Percentiles rank a stretch among this genome's conserved stretches.
These are phyloP conservation scores for Gymnarchus niloticus DNA, from an alignment of 2,113 vertebrate species.

Conservation along the genomic window DNA sequence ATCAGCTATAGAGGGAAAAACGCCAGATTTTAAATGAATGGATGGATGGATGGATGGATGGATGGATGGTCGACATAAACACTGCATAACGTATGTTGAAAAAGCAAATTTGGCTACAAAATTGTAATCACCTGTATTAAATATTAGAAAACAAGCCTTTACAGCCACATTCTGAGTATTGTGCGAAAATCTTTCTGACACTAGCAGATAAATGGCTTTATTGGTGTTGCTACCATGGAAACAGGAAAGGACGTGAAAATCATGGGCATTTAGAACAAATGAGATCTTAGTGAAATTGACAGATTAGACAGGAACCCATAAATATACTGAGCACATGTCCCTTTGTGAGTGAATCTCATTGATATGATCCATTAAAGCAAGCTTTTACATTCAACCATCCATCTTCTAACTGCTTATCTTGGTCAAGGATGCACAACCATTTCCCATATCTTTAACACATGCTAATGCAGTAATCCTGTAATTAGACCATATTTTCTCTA, in stretches of 20 bases:
- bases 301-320: neutral
- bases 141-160: neutral
- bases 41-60: neutral
- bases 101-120: neutral
- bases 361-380: neutral
- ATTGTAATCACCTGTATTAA: neutral
- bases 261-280: slow-evolving; percentile 12
- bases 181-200: slow-evolving; percentile 3
- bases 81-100: neutral
- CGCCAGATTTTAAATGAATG: too few species aligned
- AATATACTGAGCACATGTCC: neutral
- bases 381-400: too few species aligned
- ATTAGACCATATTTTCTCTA: neutral
- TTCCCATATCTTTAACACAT: neutral
- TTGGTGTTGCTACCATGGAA: slow-evolving; percentile 18
- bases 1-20: too few species aligned
- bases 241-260: slow-evolving; percentile 5
- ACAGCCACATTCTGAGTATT: neutral
- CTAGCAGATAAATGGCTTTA: slow-evolving; percentile 9
- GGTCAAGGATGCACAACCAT: too few species aligned
- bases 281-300: neutral
- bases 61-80: neutral
- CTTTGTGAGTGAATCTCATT: neutral
- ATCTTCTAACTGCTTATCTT: too few species aligned
- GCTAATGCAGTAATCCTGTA: neutral